Percentiles rank a stretch among this genome's conserved stretches.
Evolutionary conservation across 2,113 vertebrate species (phyloP).

Genomic region (Odontesthes bonariensis): DNA sequence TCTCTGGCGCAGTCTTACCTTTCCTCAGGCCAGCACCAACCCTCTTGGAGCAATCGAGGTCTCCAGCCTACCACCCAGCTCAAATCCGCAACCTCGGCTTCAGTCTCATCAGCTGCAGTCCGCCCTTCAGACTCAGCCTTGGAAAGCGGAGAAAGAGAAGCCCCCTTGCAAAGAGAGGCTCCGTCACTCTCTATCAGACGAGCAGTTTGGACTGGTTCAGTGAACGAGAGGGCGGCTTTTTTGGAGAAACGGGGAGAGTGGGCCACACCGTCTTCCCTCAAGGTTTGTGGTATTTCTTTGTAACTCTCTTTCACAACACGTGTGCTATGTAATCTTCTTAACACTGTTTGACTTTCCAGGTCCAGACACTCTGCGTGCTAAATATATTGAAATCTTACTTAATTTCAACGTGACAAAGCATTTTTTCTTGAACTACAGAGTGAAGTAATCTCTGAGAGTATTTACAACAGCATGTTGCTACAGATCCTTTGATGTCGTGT

Average conservation of each 20-base stretch:
- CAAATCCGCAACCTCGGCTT: slow-evolving; percentile 30
- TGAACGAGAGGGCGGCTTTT: slow-evolving; percentile 60
- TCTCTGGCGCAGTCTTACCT: slow-evolving; percentile 47
- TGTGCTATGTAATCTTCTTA: slow-evolving; percentile 8
- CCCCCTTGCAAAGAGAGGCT: slow-evolving; percentile 38
- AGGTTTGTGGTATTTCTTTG: slow-evolving; percentile 61
- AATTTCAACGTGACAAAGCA: too few species aligned
- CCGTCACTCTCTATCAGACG: slow-evolving; percentile 8
- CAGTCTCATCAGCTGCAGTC: slow-evolving; percentile 1
- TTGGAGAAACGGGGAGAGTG: slow-evolving; percentile 63
- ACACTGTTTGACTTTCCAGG: background rate
- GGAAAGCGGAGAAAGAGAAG: slow-evolving; percentile 33
- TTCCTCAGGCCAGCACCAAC: slow-evolving; percentile 56
- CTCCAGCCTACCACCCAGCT: slow-evolving; percentile 25
- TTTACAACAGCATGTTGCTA: too few species aligned
- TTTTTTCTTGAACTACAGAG: too few species aligned
- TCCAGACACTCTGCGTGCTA: too few species aligned
- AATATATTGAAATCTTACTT: too few species aligned
- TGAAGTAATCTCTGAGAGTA: too few species aligned
- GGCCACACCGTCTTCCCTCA: slow-evolving; percentile 49
- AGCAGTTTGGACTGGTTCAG: slow-evolving; percentile 40
- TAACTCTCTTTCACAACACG: slow-evolving; percentile 14
- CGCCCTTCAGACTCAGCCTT: slow-evolving; percentile 20
- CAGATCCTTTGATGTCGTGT: too few species aligned
- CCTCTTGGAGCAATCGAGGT: slow-evolving; percentile 48